Evolutionary conservation across 2,113 vertebrate species (phyloP), one percentile per base, ranked within the genome.

Genomic region (Lethenteron camtschaticum): DNA sequence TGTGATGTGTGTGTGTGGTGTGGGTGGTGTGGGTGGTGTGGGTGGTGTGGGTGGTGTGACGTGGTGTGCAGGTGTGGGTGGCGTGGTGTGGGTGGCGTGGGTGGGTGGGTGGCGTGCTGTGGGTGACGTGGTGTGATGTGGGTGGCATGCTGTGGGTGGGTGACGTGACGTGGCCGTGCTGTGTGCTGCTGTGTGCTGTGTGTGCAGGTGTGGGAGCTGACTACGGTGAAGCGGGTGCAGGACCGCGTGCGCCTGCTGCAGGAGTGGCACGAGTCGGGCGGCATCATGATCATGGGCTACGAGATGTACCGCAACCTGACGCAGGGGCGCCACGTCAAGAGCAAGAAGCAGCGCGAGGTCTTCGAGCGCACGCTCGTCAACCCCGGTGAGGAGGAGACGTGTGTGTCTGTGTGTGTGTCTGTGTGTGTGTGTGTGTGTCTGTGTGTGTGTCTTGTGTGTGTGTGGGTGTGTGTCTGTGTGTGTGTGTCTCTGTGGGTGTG

Each of bases 291-390:
- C 74, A 95, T 99, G 2, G 94, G 92, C 66, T 99, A 99, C 1
- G 94, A 99, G 78, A 99, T 99, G 94, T 99, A 99, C 74, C 81
- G 92, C 68, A 99, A 99, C 76, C 85, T 99, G 73, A 90, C 89
- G 2, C 90, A 92, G 76, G 90, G 94, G 72, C 84, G 86, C 70
- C 95, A 94, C 78, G 92, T 88, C 75, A 96, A 99, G 80, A 99
- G 94, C 80, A 88, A 89, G 75, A 99, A 99, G 78, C 86, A 96
- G 13, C 96, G 96, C 77, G 90, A 99, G 78, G 85, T 81, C 72
- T 91, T 95, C 79, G 87, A 87, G 74, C 95, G 88, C 82, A 85
- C 92, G 24, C 82, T 99, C 69, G 94, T 96, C 8, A 85, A 99
- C 76, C 94, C 94, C 82, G 94, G 94, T 99, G n/a, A n/a, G n/a